Evolutionary conservation across 2,888 invertebrate species (phyloP), one percentile per base, ranked within the genome.

Genomic region (Brachypalpus laphriformis): DNA sequence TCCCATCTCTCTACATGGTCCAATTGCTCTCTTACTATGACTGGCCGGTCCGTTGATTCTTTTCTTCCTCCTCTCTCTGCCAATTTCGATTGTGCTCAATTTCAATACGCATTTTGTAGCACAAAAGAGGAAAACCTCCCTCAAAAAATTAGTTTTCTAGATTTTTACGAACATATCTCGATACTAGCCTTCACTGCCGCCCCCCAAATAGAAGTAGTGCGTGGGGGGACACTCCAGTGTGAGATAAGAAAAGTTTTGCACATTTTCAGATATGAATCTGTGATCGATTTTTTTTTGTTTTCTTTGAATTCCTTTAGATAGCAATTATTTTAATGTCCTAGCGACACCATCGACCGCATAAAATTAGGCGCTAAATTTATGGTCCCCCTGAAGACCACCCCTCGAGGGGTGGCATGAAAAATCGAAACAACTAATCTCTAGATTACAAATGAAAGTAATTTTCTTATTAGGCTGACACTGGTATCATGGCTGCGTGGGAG

Each of bases 351-450:
- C 51, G 61, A 75, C 85, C 81, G 66, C 85, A 85, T 75, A 71
- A 49, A 81, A 81, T 85, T 76, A 81, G 85, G 81, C 85, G 76
- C 76, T 75, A 76, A 81, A 81, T 81, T 81, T 81, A 81, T 76
- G 63, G 25, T 18, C 22, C 40, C 59, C 61, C 51, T 31, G 22
- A 37, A 37, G 18, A 47, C 28, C 59, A 18, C 25, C 45, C 61
- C 40, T 11, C 34, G 45, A 31, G 45, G 14, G 28, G 8, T 34
- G 34, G 65, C 72, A 78, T 80, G 54, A 42, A 47, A 75, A 81
- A 81, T 85, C 85, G 81, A 75, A 76, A 34, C 85, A 85, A 85
- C 85, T 85, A 85, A 85, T 85, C 85, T 85, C 54, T 71, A 76
- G 71, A 85, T 85, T 81, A 71, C 76, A 85, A 81, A 85, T 76